These are phyloP conservation scores for Genyomyrus donnyi DNA, from an alignment of 2,113 vertebrate genomes.

Conservation along the genomic window DNA sequence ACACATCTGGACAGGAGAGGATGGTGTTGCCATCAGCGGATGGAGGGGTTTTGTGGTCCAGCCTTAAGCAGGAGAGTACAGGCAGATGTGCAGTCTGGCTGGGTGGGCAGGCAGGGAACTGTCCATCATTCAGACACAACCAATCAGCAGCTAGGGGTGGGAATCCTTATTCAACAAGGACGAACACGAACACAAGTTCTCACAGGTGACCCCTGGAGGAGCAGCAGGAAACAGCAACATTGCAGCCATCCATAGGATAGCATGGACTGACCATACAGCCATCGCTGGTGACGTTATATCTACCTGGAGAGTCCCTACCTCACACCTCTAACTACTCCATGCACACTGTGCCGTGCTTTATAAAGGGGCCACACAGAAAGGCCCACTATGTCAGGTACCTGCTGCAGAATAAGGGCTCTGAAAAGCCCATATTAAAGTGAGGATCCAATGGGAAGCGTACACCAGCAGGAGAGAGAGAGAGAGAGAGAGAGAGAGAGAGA, in stretches of 20 bases:
- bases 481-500: no score
- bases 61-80: background rate
- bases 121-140: background rate
- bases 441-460: background rate
- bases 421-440: background rate
- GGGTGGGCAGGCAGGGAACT: background rate
- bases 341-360: background rate
- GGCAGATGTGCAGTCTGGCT: background rate
- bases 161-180: background rate
- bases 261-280: background rate
- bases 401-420: background rate
- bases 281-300: background rate
- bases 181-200: background rate
- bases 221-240: background rate
- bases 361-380: background rate
- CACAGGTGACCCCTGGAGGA: background rate
- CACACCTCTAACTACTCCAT: background rate
- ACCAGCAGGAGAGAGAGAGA: no score
- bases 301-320: background rate
- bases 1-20: background rate
- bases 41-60: background rate
- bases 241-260: background rate
- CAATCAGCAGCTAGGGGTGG: background rate
- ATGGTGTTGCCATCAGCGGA: no score
- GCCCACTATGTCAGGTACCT: background rate